A percentile compares a stretch with the other conserved stretches of the same genome.
phyloP scores from a whole-genome alignment of 2,888 invertebrate species.

The Drosophila quinaria region DNA sequence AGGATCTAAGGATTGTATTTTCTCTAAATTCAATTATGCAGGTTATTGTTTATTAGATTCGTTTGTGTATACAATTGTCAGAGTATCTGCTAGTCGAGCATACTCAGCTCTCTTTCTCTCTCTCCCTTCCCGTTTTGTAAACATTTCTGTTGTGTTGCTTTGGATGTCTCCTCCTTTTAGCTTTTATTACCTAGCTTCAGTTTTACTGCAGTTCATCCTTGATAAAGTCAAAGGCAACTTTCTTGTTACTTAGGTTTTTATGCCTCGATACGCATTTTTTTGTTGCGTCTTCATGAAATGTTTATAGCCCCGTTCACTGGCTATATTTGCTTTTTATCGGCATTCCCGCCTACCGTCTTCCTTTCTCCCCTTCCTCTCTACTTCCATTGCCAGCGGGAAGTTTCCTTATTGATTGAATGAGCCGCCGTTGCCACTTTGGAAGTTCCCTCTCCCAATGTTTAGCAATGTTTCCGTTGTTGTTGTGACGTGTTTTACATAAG shows the following conservation, averaged over 20 bases:
- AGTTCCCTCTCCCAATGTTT: constrained; percentile 5
- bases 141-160: constrained; percentile 6
- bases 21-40: too few species aligned
- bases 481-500: constrained; percentile 60
- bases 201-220: constrained; percentile 66
- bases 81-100: neutral
- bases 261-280: constrained; percentile 58
- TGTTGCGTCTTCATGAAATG: constrained; percentile 73
- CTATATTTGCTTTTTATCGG: constrained; percentile 58
- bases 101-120: neutral
- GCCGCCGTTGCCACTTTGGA: constrained; percentile 15
- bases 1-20: neutral
- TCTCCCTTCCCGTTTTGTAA: neutral
- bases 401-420: constrained; percentile 51
- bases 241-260: constrained; percentile 56
- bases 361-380: neutral
- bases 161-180: constrained; percentile 13
- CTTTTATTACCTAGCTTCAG: constrained; percentile 69
- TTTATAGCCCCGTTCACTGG: constrained; percentile 62
- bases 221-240: constrained; percentile 58
- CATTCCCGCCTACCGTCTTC: constrained; percentile 25
- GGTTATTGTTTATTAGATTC: too few species aligned
- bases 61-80: too few species aligned
- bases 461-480: constrained; percentile 6
- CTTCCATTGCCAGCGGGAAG: neutral